Conservation (phyloP, 2,888 invertebrate genomes). For the Phyllotreta striolata region DNA sequence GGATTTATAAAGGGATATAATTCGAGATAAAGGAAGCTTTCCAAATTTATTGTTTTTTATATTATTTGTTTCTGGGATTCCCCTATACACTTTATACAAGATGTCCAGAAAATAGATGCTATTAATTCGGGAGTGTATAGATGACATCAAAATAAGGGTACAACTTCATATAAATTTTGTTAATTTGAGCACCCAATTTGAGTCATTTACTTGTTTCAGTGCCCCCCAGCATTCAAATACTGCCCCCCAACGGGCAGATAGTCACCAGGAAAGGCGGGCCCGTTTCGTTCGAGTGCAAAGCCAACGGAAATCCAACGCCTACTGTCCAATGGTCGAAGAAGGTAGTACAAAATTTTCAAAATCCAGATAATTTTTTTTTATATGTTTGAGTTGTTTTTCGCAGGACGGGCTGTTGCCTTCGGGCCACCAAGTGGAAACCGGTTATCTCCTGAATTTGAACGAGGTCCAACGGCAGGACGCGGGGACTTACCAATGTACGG, state of each 20-base stretch:
- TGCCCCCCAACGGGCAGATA: constrained; percentile 58
- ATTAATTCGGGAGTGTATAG: too few species aligned
- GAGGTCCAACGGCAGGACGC: constrained; percentile 60
- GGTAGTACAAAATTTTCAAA: too few species aligned
- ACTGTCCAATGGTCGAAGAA: constrained; percentile 63
- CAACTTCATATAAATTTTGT: too few species aligned
- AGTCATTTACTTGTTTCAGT: constrained; percentile 52
- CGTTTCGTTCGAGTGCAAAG: constrained; percentile 62
- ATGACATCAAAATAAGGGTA: too few species aligned
- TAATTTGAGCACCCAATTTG: neutral
- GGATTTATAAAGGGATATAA: too few species aligned
- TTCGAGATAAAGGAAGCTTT: too few species aligned
- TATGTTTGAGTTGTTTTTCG: constrained; percentile 32
- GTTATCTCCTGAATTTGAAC: constrained; percentile 58
- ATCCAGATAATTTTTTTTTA: too few species aligned
- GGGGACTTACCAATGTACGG: constrained; percentile 64
- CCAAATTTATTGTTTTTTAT: too few species aligned
- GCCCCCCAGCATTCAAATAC: constrained; percentile 60
- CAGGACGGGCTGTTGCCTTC: constrained; percentile 59
- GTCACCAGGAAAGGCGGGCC: constrained; percentile 60
- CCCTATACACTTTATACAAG: too few species aligned
- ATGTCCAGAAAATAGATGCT: too few species aligned
- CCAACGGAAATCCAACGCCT: constrained; percentile 62
- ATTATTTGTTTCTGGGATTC: too few species aligned
- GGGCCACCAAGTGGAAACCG: constrained; percentile 59